These are phyloP conservation scores for Stictonetta naevosa DNA, from an alignment of 2,113 vertebrate species.

Conservation along the genomic window DNA sequence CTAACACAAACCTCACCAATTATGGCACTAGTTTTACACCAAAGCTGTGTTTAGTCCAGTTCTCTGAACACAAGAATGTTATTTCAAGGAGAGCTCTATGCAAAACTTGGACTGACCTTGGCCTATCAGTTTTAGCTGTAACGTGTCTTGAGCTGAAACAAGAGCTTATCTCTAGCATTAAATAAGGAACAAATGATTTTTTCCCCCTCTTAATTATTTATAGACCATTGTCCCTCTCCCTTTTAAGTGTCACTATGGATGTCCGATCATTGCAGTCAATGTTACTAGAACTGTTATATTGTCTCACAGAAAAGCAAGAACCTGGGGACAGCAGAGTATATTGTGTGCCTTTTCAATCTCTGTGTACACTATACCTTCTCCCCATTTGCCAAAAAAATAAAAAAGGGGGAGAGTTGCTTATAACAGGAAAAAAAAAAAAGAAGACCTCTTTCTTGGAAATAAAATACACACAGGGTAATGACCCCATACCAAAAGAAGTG, in stretches of 20 bases:
- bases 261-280: conserved; percentile 10
- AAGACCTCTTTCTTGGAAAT: background rate
- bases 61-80: background rate
- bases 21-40: background rate
- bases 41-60: background rate
- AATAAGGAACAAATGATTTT: conserved; percentile 47
- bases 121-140: conserved; percentile 7
- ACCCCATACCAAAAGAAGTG: background rate
- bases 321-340: background rate
- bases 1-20: background rate
- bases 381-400: background rate
- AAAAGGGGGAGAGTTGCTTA: background rate
- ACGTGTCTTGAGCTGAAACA: conserved; percentile 1
- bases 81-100: background rate
- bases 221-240: conserved; percentile 1
- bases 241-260: conserved; percentile 12
- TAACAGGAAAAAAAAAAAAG: background rate
- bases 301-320: background rate
- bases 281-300: background rate
- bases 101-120: conserved; percentile 38
- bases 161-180: conserved; percentile 41
- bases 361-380: background rate
- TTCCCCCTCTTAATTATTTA: conserved; percentile 63
- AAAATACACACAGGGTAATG: background rate
- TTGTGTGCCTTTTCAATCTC: background rate